A percentile compares a stretch with the other conserved stretches of the same genome.
Evolutionary conservation across 2,888 invertebrate genomes (phyloP).

Genomic region (Dyspetes luteomarginatus): DNA sequence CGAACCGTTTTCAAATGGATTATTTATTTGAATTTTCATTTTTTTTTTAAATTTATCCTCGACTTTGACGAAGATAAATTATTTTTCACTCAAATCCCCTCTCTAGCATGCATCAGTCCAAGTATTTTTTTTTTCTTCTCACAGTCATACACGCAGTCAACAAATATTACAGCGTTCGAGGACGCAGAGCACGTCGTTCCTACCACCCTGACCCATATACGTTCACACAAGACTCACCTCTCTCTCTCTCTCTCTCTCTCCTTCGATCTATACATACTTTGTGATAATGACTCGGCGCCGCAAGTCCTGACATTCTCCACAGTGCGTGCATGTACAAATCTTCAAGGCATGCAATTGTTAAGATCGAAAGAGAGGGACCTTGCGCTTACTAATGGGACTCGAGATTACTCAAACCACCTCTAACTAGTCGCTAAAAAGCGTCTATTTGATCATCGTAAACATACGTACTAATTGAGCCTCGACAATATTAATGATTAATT

Average conservation of each 20-base stretch:
- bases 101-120: neutral
- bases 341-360: constrained; percentile 35
- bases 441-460: neutral
- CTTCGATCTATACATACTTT: constrained; percentile 13
- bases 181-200: constrained; percentile 49
- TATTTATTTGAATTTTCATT: neutral
- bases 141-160: neutral
- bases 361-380: constrained; percentile 33
- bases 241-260: constrained; percentile 10
- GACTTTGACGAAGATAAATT: neutral
- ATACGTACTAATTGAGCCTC: constrained; percentile 24
- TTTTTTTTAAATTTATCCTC: neutral
- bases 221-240: neutral
- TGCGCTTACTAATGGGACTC: constrained; percentile 32
- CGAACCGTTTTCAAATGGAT: constrained; percentile 19
- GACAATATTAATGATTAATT: constrained; percentile 19
- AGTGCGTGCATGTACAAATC: constrained; percentile 12
- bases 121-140: constrained; percentile 11
- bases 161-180: constrained; percentile 34
- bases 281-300: constrained; percentile 40
- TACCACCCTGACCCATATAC: constrained; percentile 70
- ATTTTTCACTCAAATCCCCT: neutral
- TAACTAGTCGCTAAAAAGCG: constrained; percentile 16
- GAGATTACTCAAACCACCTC: constrained; percentile 18
- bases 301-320: constrained; percentile 1